Conservation (phyloP, 2,888 invertebrate genomes). For the Prenolepis imparis region DNA sequence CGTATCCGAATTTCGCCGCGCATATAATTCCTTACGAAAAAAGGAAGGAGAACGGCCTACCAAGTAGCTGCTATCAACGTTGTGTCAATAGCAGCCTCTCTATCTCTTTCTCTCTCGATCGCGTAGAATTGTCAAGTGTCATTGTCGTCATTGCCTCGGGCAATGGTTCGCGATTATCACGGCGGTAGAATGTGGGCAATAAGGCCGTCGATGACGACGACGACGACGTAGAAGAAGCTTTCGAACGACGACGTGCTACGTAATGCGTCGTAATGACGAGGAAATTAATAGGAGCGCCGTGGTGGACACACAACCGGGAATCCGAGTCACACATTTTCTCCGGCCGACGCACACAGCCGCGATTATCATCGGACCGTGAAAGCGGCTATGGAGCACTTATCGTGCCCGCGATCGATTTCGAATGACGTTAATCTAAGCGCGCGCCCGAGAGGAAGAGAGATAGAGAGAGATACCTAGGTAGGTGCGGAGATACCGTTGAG, state of each 20-base stretch:
- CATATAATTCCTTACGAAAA: conserved; percentile 16
- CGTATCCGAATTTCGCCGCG: too few species aligned
- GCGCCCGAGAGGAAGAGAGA: neutral
- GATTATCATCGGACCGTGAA: conserved; percentile 55
- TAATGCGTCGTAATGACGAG: conserved; percentile 51
- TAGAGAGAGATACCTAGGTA: conserved; percentile 17
- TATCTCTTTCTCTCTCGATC: conserved; percentile 20
- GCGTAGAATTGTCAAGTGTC: conserved; percentile 43
- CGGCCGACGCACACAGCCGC: conserved; percentile 31
- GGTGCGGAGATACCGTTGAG: conserved; percentile 7
- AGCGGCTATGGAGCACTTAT: conserved; percentile 50
- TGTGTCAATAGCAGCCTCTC: conserved; percentile 39
- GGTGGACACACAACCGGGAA: conserved; percentile 36
- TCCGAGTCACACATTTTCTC: conserved; percentile 51
- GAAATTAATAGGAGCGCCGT: conserved; percentile 54
- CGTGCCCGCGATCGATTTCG: conserved; percentile 54
- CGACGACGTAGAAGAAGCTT: conserved; percentile 30
- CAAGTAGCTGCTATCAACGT: conserved; percentile 46
- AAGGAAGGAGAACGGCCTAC: conserved; percentile 17
- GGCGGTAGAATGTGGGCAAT: conserved; percentile 45
- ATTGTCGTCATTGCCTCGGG: conserved; percentile 46
- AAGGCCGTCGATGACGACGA: neutral
- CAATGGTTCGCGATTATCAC: conserved; percentile 37
- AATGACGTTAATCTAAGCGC: conserved; percentile 53
- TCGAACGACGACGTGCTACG: conserved; percentile 50